Evolutionary conservation across 37 sponge, comb jelly and placozoan species (phyloP).

Genomic region (Halisarca cf. caerulea): DNA sequence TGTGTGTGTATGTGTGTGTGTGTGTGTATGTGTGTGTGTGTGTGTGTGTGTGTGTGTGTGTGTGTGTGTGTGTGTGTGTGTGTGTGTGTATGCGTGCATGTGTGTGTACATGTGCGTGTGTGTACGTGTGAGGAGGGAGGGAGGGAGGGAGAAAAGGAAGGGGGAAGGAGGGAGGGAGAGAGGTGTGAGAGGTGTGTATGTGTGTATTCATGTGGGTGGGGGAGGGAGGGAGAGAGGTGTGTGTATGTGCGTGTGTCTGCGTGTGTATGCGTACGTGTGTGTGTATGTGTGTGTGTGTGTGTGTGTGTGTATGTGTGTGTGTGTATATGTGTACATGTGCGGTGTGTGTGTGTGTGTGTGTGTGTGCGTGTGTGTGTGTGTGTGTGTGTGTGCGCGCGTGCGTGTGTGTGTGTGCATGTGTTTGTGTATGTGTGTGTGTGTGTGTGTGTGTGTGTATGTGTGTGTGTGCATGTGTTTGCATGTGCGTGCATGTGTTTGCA

Average conservation of each 20-base stretch:
- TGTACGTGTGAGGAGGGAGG: no score
- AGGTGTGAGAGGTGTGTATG: no score
- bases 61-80: no score
- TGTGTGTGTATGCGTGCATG: no score
- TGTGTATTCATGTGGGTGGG: no score
- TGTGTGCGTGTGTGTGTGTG: conserved; percentile 7
- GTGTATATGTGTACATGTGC: background rate
- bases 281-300: background rate
- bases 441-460: conserved; percentile 36
- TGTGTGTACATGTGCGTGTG: no score
- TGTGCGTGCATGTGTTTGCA: background rate
- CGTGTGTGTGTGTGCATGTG: conserved; percentile 34
- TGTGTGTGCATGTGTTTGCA: background rate
- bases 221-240: no score
- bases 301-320: background rate
- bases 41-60: no score
- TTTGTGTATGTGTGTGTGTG: conserved; percentile 27
- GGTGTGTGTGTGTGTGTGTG: background rate
- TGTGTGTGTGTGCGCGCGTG: conserved; percentile 16
- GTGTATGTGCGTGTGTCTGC: background rate
- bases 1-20: no score
- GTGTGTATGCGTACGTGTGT: background rate
- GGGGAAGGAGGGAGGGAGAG: no score
- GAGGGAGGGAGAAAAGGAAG: no score
- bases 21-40: no score